A percentile compares a stretch with the other conserved stretches of the same genome.
These are phyloP conservation scores for Oscheius sp. DNA, from an alignment of 2,888 invertebrate genomes.

Conservation along the genomic window DNA sequence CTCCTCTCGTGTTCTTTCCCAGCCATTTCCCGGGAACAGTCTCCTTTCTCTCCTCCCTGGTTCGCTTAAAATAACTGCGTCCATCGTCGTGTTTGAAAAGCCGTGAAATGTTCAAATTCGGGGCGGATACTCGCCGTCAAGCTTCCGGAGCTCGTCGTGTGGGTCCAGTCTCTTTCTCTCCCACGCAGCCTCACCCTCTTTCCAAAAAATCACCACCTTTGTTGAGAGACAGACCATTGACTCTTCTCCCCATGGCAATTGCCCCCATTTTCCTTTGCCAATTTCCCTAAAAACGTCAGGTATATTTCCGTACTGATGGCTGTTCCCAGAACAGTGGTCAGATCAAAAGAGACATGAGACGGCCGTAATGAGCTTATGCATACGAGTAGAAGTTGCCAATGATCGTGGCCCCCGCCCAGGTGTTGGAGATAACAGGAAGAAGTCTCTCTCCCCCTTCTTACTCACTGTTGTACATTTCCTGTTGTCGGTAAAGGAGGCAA, in stretches of 20 bases:
- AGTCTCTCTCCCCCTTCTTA: too few relatives aligned
- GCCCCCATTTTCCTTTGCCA: not conserved
- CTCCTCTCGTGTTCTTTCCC: not conserved
- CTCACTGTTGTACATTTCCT: too few relatives aligned
- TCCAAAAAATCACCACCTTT: not conserved
- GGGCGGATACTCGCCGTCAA: conserved; percentile 4
- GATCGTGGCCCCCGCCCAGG: too few relatives aligned
- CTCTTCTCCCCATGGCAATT: not conserved
- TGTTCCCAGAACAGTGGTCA: too few relatives aligned
- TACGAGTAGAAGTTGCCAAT: too few relatives aligned
- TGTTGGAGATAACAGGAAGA: too few relatives aligned
- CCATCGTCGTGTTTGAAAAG: not conserved
- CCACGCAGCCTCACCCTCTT: too few relatives aligned
- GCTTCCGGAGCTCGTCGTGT: not conserved
- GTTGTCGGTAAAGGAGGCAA: too few relatives aligned
- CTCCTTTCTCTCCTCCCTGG: not conserved
- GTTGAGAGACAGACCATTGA: not conserved
- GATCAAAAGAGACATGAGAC: too few relatives aligned
- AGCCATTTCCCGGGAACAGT: too few relatives aligned
- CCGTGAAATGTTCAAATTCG: conserved; percentile 4
- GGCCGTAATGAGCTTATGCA: too few relatives aligned
- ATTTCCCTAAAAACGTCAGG: not conserved
- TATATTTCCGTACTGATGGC: too few relatives aligned
- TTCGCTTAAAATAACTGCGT: not conserved
- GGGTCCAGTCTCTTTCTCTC: not conserved